Evolutionary conservation across 2,797 vertebrate species (phyloP).

Genomic region (Caiman crocodilus): DNA sequence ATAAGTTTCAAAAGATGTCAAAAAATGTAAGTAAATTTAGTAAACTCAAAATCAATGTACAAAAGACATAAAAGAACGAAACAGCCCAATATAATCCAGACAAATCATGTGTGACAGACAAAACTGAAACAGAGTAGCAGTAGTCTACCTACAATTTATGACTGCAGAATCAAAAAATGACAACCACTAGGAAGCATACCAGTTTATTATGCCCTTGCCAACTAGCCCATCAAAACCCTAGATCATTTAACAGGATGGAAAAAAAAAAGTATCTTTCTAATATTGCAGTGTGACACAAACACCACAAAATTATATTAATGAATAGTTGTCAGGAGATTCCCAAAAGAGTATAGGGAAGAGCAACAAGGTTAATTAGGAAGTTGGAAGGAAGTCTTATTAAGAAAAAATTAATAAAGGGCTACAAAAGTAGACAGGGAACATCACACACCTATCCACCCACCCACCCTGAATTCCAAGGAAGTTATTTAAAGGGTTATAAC

Average conservation of each 20-base stretch:
- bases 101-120: not conserved
- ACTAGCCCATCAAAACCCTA: not conserved
- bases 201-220: not conserved
- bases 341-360: conserved; percentile 5
- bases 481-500: too few species aligned
- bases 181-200: not conserved
- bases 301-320: not conserved
- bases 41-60: not conserved
- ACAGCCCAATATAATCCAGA: not conserved
- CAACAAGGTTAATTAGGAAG: not conserved
- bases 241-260: not conserved
- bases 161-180: not conserved
- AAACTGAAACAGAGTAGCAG: not conserved
- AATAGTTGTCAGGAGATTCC: not conserved
- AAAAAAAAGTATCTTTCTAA: not conserved
- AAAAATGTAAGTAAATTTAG: conserved; percentile 6
- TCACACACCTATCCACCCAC: too few species aligned
- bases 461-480: too few species aligned
- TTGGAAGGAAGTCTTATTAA: not conserved
- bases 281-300: not conserved
- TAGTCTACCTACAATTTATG: not conserved
- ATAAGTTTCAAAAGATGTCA: conserved; percentile 5
- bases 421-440: not conserved
- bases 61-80: not conserved
- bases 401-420: not conserved